These are phyloP conservation scores for Dreissena polymorpha DNA, from an alignment of 1,140 invertebrate species.

Conservation along the genomic window DNA sequence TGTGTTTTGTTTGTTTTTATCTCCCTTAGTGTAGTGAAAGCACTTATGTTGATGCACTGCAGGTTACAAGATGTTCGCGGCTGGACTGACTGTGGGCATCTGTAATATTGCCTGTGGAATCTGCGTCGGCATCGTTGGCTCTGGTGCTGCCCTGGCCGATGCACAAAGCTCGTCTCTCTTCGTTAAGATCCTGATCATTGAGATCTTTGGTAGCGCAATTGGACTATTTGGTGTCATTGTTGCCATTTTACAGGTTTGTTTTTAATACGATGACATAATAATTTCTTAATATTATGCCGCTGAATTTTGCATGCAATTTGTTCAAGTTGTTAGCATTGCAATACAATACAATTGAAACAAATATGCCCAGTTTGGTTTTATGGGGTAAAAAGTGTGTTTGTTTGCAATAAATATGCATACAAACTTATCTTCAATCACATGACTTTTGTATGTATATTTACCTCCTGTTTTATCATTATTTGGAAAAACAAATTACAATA, in stretches of 20 bases:
- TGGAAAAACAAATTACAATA: too few species aligned
- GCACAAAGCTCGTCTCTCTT: conserved; percentile 96
- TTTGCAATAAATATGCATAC: background rate
- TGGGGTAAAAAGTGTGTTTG: background rate
- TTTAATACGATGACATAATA: background rate
- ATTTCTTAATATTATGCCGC: background rate
- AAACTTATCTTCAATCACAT: too few species aligned
- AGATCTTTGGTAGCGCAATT: conserved; percentile 99
- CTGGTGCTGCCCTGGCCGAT: conserved; percentile 96
- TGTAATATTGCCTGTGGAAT: conserved; percentile 98
- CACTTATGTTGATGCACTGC: conserved; percentile 58
- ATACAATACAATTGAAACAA: conserved; percentile 15
- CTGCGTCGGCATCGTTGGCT: conserved; percentile 96
- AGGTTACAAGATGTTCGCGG: conserved; percentile 98
- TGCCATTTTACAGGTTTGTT: conserved; percentile 92
- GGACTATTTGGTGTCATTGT: conserved; percentile 99
- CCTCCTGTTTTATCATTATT: too few species aligned
- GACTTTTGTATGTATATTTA: too few species aligned
- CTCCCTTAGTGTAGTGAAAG: too few species aligned
- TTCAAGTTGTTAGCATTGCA: background rate
- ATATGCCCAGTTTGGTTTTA: background rate
- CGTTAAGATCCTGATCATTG: conserved; percentile 98
- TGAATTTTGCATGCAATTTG: too few species aligned
- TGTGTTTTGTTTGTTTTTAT: too few species aligned
- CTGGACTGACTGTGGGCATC: conserved; percentile 95